Conservation (phyloP, 2,797 vertebrate species). For the Melanotaenia boesemani region DNA sequence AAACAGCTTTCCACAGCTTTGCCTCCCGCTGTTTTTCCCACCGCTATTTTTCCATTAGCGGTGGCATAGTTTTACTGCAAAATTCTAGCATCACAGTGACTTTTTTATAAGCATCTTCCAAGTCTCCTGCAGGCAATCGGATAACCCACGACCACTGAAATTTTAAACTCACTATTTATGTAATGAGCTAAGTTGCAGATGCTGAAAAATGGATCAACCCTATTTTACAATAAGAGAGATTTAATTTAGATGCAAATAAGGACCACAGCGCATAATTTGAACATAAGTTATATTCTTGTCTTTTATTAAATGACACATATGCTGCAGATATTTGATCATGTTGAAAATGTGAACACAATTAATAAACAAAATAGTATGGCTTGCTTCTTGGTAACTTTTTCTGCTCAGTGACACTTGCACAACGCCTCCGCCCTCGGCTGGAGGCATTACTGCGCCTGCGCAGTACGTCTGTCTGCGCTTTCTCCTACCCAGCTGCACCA, state of each 20-base stretch:
- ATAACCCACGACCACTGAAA: neutral
- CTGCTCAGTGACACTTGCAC: constrained; percentile 51
- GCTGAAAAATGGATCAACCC: neutral
- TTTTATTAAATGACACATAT: neutral
- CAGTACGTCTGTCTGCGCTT: constrained; percentile 49
- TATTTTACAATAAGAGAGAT: neutral
- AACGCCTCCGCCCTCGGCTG: constrained; percentile 57
- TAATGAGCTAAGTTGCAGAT: neutral
- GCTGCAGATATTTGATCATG: neutral
- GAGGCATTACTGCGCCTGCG: constrained; percentile 67
- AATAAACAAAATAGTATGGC: neutral
- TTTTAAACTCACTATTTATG: neutral
- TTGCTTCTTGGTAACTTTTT: neutral
- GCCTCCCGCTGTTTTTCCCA: neutral
- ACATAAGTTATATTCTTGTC: neutral
- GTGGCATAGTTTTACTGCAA: neutral
- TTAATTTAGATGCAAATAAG: neutral
- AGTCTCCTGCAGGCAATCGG: neutral
- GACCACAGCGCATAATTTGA: neutral
- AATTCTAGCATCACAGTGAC: no score
- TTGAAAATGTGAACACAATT: neutral
- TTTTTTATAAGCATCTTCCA: neutral
- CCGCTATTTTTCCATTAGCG: no score
- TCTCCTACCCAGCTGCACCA: constrained; percentile 73
- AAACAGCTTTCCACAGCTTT: neutral